These are phyloP conservation scores for Merodon equestris DNA, from an alignment of 2,888 invertebrate species.

Conservation along the genomic window DNA sequence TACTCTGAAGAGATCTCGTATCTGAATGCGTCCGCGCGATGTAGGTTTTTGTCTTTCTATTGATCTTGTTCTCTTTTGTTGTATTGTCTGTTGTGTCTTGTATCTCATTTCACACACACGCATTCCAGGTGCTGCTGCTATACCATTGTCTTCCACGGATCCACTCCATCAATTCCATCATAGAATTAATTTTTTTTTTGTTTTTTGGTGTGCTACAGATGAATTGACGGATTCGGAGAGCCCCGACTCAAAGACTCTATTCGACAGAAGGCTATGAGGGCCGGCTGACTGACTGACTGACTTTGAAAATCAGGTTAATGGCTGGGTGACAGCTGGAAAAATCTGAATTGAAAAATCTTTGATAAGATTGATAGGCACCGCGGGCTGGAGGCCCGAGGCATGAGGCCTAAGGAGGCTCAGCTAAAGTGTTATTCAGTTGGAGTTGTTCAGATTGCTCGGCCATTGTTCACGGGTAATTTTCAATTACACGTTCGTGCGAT, in stretches of 20 bases:
- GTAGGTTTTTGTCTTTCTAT: slow-evolving; percentile 68
- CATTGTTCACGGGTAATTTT: slow-evolving; percentile 66
- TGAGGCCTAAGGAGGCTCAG: no score
- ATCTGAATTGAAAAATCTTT: slow-evolving; percentile 26
- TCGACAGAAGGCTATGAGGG: slow-evolving; percentile 5
- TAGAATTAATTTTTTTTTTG: no score
- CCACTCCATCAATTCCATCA: slow-evolving; percentile 12
- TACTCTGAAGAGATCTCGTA: slow-evolving; percentile 44
- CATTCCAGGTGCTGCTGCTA: slow-evolving; percentile 57
- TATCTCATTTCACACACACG: slow-evolving; percentile 48
- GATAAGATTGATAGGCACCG: slow-evolving; percentile 68
- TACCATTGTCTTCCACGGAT: slow-evolving; percentile 58
- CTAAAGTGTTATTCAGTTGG: slow-evolving; percentile 11
- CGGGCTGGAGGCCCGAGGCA: not conserved
- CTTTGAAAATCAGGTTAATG: slow-evolving; percentile 64
- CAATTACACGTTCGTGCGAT: slow-evolving; percentile 33
- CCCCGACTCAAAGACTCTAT: slow-evolving; percentile 36
- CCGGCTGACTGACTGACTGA: slow-evolving; percentile 3
- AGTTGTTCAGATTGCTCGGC: slow-evolving; percentile 32
- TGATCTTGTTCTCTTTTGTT: slow-evolving; percentile 60
- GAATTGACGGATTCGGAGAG: slow-evolving; percentile 52
- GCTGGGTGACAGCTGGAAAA: slow-evolving; percentile 65
- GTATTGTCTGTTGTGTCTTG: slow-evolving; percentile 10
- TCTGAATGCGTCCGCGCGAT: slow-evolving; percentile 60
- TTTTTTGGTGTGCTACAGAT: not conserved